Evolutionary conservation across 2,888 invertebrate species (phyloP), one percentile per base, ranked within the genome.

Genomic region (Rhogogaster chlorosoma): DNA sequence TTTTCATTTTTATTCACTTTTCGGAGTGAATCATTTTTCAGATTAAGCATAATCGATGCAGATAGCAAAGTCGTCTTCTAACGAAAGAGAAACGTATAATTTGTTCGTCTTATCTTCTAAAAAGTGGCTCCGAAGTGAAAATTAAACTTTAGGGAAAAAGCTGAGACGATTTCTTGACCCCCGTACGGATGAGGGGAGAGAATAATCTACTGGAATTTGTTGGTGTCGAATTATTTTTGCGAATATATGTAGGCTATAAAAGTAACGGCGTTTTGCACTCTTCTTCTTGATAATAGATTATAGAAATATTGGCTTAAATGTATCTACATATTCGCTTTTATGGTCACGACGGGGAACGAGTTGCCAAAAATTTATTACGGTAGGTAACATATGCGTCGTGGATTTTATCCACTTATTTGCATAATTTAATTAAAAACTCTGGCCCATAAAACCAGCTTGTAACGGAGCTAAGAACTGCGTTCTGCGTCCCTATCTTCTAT

Each of bases 381-480:
- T 49, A 22, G n/a, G n/a, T n/a, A n/a, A n/a, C n/a, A 61, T 6
- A 83, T 26, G 70, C 26, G 26, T 70, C 83, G 83, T 49, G 83
- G 45, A 83, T 70, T 83, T 83, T 67, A 45, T 67, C 9, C 12
- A 10, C 29, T 49, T 45, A 83, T 83, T 83, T 42, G 42, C 83
- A 83, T 83, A 83, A 83, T 83, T 83, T 67, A 83, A 83, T 83
- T 83, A 80, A 80, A 64, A 67, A 67, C 42, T 83, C 15, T n/a
- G 12, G 12, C 22, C 18, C 26, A 29, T 49, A 67, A 49, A 83
- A 83, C 67, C 83, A 45, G 67, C 45, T 83, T 70, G 45, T 38
- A 80, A 61, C 57, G 5, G 80, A 32, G 45, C 12, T 22, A 38
- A 61, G 15, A 26, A 57, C 38, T 42, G 38, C 57, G 29, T 26